These are phyloP conservation scores for Dasyornis broadbenti DNA, from an alignment of 2,113 vertebrate species.

Conservation along the genomic window DNA sequence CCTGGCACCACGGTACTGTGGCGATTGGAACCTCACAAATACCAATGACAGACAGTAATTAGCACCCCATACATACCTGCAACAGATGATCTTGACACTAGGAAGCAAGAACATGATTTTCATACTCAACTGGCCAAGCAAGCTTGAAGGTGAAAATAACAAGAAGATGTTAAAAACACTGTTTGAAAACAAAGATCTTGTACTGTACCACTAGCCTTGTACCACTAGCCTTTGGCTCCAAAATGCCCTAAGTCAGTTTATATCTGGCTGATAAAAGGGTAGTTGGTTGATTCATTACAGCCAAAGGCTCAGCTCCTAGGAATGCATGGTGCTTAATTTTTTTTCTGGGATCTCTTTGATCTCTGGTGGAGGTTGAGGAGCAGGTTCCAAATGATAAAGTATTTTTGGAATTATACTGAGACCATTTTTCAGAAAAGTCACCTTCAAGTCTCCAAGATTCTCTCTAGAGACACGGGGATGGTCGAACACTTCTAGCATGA, in stretches of 20 bases:
- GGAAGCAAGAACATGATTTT: conserved; percentile 10
- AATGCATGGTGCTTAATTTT: conserved; percentile 13
- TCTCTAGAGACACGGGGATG: background rate
- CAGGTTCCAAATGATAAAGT: conserved; percentile 25
- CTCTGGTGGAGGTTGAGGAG: conserved; percentile 13
- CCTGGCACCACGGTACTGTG: background rate
- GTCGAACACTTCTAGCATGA: background rate
- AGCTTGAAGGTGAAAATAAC: conserved; percentile 8
- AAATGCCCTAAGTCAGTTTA: conserved; percentile 2
- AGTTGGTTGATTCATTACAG: conserved; percentile 20
- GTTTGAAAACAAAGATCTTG: background rate
- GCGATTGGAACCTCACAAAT: conserved; percentile 19
- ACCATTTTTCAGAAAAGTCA: conserved; percentile 22
- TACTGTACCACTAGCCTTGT: background rate
- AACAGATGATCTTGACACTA: background rate
- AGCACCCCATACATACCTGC: background rate
- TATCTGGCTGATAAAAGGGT: conserved; percentile 27
- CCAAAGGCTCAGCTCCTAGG: conserved; percentile 35
- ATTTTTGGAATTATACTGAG: conserved; percentile 33
- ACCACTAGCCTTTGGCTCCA: background rate
- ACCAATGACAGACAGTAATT: conserved; percentile 5
- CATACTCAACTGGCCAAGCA: background rate
- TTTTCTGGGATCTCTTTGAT: conserved; percentile 33
- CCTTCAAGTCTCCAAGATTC: conserved; percentile 6
- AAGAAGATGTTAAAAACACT: background rate